Evolutionary conservation across 2,888 invertebrate species (phyloP).

Genomic region (Trypoxylon attenuatum): DNA sequence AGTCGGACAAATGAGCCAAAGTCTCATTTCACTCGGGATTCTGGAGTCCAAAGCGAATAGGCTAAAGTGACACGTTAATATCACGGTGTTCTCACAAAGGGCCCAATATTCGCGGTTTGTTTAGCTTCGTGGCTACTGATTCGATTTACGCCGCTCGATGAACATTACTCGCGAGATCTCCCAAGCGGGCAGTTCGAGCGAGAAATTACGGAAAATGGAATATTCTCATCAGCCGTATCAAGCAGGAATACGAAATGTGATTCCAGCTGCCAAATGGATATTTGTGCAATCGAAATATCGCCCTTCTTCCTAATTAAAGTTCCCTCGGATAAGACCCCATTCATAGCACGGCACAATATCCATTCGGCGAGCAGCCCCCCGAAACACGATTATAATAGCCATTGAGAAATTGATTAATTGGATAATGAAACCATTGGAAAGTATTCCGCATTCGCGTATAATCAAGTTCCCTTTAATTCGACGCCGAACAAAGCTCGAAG

Average conservation of each 20-base stretch:
- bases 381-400: neutral
- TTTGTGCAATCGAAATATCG: neutral
- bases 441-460: neutral
- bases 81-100: neutral
- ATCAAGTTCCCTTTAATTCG: too few relatives aligned
- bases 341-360: neutral
- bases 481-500: too few relatives aligned
- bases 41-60: too few relatives aligned
- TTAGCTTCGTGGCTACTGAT: neutral
- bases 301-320: neutral
- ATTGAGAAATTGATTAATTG: neutral
- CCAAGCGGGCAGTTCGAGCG: constrained; percentile 1
- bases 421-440: neutral
- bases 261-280: neutral
- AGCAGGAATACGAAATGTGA: constrained; percentile 7
- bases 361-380: too few relatives aligned
- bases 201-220: constrained; percentile 13
- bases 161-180: constrained; percentile 5
- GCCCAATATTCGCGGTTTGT: neutral
- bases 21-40: too few relatives aligned
- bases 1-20: too few relatives aligned
- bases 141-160: constrained; percentile 22
- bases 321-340: neutral
- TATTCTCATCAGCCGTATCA: constrained; percentile 9
- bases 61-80: too few relatives aligned